Percentiles rank a stretch among this genome's conserved stretches.
These are phyloP conservation scores for Microctenopoma steveboyesi DNA, from an alignment of 2,797 vertebrate species.

Conservation along the genomic window DNA sequence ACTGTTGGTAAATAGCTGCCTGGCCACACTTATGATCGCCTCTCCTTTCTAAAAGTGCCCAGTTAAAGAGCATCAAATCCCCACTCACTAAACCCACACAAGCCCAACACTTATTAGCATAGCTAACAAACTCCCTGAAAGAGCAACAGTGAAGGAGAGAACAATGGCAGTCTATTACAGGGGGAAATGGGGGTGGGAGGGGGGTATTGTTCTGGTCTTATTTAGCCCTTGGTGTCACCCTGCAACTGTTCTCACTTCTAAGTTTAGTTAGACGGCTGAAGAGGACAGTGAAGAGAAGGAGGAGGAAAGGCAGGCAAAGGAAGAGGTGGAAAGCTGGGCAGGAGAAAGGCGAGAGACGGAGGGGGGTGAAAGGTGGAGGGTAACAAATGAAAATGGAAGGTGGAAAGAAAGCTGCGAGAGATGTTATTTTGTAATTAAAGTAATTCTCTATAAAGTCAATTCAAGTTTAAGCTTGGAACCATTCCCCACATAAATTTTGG, in stretches of 20 bases:
- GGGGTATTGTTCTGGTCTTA: constrained; percentile 79
- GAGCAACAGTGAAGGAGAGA: constrained; percentile 73
- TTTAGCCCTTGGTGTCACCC: constrained; percentile 81
- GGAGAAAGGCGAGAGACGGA: constrained; percentile 5
- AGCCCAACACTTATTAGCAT: constrained; percentile 79
- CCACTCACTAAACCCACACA: constrained; percentile 73
- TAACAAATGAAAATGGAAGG: constrained; percentile 12
- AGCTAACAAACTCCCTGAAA: constrained; percentile 78
- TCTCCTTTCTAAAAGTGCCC: constrained; percentile 73
- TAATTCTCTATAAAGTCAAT: too few species aligned
- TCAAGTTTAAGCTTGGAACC: not conserved
- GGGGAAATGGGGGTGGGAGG: constrained; percentile 47
- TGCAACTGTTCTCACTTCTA: constrained; percentile 87
- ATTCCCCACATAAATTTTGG: not conserved
- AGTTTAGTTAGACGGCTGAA: constrained; percentile 77
- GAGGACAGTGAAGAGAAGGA: constrained; percentile 58
- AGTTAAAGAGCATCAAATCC: constrained; percentile 83
- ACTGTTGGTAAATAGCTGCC: constrained; percentile 65
- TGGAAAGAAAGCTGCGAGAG: constrained; percentile 25
- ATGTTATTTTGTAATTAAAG: too few species aligned
- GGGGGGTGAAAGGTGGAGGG: constrained; percentile 17
- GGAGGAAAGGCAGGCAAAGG: constrained; percentile 31
- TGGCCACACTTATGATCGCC: constrained; percentile 65
- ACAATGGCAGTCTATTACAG: constrained; percentile 82
- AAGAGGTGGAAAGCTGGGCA: constrained; percentile 13